Percentiles rank a stretch among this genome's conserved stretches.
Evolutionary conservation across 2,888 invertebrate species (phyloP).

Genomic region (Drosophila nr. fundita): DNA sequence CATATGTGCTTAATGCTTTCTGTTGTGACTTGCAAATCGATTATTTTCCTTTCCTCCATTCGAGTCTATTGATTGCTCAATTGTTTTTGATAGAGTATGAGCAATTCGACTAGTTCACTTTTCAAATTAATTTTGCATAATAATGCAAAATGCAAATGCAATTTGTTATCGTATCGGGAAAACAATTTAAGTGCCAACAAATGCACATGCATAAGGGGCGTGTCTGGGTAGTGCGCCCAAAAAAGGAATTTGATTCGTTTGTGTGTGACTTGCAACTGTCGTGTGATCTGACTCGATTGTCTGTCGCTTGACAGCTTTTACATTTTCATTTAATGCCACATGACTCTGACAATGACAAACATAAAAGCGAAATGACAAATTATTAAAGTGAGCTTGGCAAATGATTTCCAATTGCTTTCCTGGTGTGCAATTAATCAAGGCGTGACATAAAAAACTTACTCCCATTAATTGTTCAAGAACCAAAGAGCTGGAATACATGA

Average conservation of each 20-base stretch:
- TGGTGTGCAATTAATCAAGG: slow-evolving; percentile 44
- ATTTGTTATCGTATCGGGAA: slow-evolving; percentile 56
- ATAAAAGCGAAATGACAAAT: slow-evolving; percentile 48
- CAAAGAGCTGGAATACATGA: slow-evolving; percentile 1
- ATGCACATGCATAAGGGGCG: slow-evolving; percentile 38
- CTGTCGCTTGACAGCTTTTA: slow-evolving; percentile 51
- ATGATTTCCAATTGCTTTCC: slow-evolving; percentile 34
- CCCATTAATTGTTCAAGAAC: slow-evolving; percentile 67
- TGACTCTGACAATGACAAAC: slow-evolving; percentile 59
- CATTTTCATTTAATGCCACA: slow-evolving; percentile 45
- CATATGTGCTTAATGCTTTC: not conserved
- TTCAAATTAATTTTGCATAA: slow-evolving; percentile 35
- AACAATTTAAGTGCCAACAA: slow-evolving; percentile 59
- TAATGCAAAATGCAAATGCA: slow-evolving; percentile 66
- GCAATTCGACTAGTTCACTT: slow-evolving; percentile 2
- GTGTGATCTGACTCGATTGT: slow-evolving; percentile 3
- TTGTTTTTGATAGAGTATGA: slow-evolving; percentile 28
- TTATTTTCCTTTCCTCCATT: not conserved
- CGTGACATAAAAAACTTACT: slow-evolving; percentile 58
- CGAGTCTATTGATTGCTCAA: not conserved
- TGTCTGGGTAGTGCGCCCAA: slow-evolving; percentile 48
- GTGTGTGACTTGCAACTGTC: slow-evolving; percentile 12
- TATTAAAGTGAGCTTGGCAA: slow-evolving; percentile 30
- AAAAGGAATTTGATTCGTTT: slow-evolving; percentile 56
- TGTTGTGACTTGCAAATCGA: not conserved